Evolutionary conservation across 2,888 invertebrate species (phyloP), one percentile per base, ranked within the genome.

Genomic region (Ctena decussata): DNA sequence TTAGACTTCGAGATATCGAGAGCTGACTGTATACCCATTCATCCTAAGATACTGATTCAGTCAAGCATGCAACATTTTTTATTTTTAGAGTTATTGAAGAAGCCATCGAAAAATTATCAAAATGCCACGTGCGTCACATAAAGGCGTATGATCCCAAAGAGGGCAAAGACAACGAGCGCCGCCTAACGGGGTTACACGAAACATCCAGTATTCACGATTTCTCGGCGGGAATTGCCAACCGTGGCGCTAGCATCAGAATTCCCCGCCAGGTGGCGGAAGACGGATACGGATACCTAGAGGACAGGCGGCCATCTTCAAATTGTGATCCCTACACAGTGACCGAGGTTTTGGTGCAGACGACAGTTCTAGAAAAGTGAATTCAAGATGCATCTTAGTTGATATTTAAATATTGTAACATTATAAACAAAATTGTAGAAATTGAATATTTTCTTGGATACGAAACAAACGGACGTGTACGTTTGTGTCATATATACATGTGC

Each of bases 141-240:
- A 97, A 98, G 95, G 98, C 98, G 89, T 99, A 99, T 96, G 99
- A 99, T 96, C 99, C 99, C 18, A 97, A 98, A 89, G 98, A 98
- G 94, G 99, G 99, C 84, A 98, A 98, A 96, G 99, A 99, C 97
- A 99, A 99, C 96, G 98, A 98, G 96, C 97, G 99, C 89, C 97
- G 99, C 89, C 97, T 99, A 85, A 99, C 95, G n/a, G 99, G 99
- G 83, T 97, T 97, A 92, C 99, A 98, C 96, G 99, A 99, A 96
- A 99, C 99, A 1, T 98, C 99, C 94, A 98, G 98, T 93, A 99
- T 99, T 96, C 98, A 98, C 95, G 98, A 99, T 96, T 99, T 99
- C 96, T 98, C 98, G 92, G 98, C 98, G 75, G 96, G 97, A 77
- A 98, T 99, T 12, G 99, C 99, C 60, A 98, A 98, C 96, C 98